A percentile compares a stretch with the other conserved stretches of the same genome.
phyloP scores from a whole-genome alignment of 2,113 vertebrate genomes.

The Xyliphius kryptos region DNA sequence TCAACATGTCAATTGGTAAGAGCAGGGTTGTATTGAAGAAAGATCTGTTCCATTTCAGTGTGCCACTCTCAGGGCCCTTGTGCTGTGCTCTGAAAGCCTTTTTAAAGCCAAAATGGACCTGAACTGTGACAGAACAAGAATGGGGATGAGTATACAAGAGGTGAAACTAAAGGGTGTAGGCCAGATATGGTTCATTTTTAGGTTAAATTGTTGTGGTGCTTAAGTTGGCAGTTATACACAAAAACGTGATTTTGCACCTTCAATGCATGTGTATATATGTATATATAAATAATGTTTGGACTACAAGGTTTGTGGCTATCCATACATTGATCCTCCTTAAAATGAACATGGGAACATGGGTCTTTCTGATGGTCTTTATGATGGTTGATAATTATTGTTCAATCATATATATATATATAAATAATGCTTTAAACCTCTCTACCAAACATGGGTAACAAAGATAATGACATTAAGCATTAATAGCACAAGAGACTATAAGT shows the following conservation, averaged over 20 bases:
- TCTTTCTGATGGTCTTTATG: too few relatives aligned
- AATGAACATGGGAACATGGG: too few relatives aligned
- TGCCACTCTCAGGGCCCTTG: constrained; percentile 21
- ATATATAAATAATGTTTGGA: too few relatives aligned
- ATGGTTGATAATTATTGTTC: too few relatives aligned
- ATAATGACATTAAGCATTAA: too few relatives aligned
- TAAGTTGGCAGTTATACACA: not conserved
- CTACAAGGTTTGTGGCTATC: too few relatives aligned
- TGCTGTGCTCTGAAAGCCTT: constrained; percentile 13
- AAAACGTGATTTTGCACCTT: not conserved
- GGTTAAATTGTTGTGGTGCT: not conserved
- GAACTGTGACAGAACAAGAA: not conserved
- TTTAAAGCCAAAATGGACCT: constrained; percentile 5
- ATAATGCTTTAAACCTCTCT: too few relatives aligned
- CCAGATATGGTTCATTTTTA: not conserved
- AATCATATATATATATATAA: too few relatives aligned
- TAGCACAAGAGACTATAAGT: too few relatives aligned
- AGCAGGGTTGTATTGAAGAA: constrained; percentile 10
- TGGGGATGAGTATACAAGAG: not conserved
- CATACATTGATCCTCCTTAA: too few relatives aligned
- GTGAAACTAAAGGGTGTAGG: not conserved
- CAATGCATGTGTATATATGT: too few relatives aligned
- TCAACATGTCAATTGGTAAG: constrained; percentile 34
- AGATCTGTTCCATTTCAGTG: constrained; percentile 16
- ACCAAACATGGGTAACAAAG: too few relatives aligned